Evolutionary conservation across 2,888 invertebrate genomes (phyloP).

Genomic region (Drosophila cracens): DNA sequence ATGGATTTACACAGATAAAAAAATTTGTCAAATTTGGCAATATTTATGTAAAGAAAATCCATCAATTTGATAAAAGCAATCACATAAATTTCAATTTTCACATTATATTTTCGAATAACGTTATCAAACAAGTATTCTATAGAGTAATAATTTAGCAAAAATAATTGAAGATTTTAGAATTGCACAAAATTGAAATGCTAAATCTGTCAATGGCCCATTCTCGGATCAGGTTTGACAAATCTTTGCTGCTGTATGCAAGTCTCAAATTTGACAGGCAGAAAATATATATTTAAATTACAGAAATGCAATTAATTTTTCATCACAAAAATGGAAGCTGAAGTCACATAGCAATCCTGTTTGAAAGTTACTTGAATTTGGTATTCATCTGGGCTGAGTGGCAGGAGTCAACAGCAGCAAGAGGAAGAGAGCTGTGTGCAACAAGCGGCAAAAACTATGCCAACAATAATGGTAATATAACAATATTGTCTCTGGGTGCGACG

Average conservation of each 20-base stretch:
- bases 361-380: slow-evolving; percentile 3
- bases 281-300: slow-evolving; percentile 12
- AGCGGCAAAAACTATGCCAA: slow-evolving; percentile 22
- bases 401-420: slow-evolving; percentile 6
- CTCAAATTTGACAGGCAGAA: neutral
- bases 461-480: slow-evolving; percentile 31
- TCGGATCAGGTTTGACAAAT: neutral
- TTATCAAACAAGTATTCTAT: neutral
- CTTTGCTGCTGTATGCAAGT: neutral
- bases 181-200: neutral
- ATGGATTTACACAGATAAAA: neutral
- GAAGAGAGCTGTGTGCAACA: slow-evolving; percentile 21
- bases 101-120: neutral
- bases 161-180: neutral
- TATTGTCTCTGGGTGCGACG: slow-evolving; percentile 18
- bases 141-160: neutral
- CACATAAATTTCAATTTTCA: neutral
- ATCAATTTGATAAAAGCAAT: neutral
- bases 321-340: neutral
- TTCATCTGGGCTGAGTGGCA: slow-evolving; percentile 3
- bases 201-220: neutral
- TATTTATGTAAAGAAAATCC: neutral
- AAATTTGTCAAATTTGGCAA: neutral
- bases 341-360: neutral
- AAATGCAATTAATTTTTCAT: slow-evolving; percentile 16